phyloP scores from a whole-genome alignment of 2,797 vertebrate species.

The Pangasius macronema region DNA sequence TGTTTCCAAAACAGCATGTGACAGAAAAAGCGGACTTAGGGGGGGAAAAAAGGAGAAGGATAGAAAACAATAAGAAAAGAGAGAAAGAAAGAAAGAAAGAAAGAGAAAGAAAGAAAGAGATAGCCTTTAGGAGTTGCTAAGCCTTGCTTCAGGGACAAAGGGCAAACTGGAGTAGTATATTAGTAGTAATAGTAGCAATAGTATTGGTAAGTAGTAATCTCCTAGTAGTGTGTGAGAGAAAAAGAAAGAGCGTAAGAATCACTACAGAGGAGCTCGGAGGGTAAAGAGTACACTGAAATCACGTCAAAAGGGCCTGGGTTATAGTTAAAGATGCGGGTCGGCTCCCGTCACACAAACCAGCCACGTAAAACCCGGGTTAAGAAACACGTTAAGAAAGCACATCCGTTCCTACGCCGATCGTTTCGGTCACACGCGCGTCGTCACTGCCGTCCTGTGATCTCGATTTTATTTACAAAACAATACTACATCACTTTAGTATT shows the following conservation, averaged over 20 bases:
- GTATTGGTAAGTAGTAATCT: conserved; percentile 52
- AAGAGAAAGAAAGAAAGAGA: conserved; percentile 43
- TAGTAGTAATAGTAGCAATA: conserved; percentile 52
- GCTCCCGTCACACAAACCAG: conserved; percentile 29
- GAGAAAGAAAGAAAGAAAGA: conserved; percentile 43
- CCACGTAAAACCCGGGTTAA: not conserved
- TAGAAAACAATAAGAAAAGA: not conserved
- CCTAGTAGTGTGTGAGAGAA: conserved; percentile 58
- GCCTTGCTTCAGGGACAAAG: conserved; percentile 67
- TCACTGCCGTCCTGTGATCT: conserved; percentile 25
- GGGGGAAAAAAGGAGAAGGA: conserved; percentile 6
- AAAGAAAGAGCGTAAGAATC: conserved; percentile 57
- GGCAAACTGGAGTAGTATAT: conserved; percentile 55
- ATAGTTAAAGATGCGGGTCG: conserved; percentile 66
- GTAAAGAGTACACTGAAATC: conserved; percentile 56
- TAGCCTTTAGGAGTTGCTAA: conserved; percentile 68
- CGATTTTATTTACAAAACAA: conserved; percentile 62
- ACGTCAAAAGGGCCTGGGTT: conserved; percentile 59
- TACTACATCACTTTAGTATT: conserved; percentile 58
- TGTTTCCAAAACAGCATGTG: conserved; percentile 78
- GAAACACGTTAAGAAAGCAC: conserved; percentile 34
- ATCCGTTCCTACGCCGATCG: conserved; percentile 12
- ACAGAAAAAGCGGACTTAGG: conserved; percentile 60
- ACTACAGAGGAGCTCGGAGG: conserved; percentile 57
- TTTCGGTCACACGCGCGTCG: conserved; percentile 23